Evolutionary conservation across 2,113 vertebrate species (phyloP), one percentile per base, ranked within the genome.

Genomic region (Okapia johnstoni): DNA sequence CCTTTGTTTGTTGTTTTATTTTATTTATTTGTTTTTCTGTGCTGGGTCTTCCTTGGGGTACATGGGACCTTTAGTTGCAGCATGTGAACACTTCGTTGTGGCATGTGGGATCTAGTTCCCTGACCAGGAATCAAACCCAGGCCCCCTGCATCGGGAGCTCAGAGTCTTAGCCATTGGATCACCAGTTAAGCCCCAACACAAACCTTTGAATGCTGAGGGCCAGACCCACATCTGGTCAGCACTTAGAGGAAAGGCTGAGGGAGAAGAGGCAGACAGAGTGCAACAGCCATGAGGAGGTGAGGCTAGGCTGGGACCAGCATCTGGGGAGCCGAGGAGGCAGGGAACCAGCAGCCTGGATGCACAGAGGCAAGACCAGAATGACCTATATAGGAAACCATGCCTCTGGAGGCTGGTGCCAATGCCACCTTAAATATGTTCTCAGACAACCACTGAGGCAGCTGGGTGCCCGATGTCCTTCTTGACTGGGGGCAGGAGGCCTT

Each of bases 331-430:
- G 6, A 70, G n/a, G 46, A 92, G 23, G 11, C 36, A 48, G 73
- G 7, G n/a, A 60, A 15, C 36, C 50, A 33, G 7, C 25, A 55
- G 15, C 50, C 50, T 57, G 15, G n/a, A 73, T 19, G 30, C 30
- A 19, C 15, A 55, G 50, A 55, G 19, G 28, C 19, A 55, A 36
- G 46, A 85, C 6, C 33, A 16, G 25, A 43, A 26, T 28, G 50
- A 55, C 19, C 17, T 1, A 5, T 2, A 43, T 0, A 3, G 28
- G 46, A 80, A 16, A 58, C 3, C 21, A 5, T 86, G 4, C 43
- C 23, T 58, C 70, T 86, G 3, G 8, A 87, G 30, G 7, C 1
- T 63, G 48, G 30, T 2, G 0, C 43, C 19, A 21, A 7, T 1
- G 5, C 4, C n/a, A 60, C 77, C 79, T n/a, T 63, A n/a, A 52